A percentile compares a stretch with the other conserved stretches of the same genome.
Conservation (phyloP, 2,797 vertebrate species). For the Leuciscus waleckii region DNA sequence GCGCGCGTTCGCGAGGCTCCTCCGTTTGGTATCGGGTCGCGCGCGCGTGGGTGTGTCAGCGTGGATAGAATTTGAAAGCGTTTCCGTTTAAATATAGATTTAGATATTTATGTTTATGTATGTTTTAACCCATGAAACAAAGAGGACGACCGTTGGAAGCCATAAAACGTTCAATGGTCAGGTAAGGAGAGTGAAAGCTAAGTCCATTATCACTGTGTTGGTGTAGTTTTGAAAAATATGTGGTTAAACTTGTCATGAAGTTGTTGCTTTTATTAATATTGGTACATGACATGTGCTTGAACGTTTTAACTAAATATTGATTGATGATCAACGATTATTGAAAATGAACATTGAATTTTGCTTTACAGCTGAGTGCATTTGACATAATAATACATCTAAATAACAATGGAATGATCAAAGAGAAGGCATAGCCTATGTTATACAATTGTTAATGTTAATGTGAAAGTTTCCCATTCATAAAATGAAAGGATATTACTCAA, state of each 20-base stretch:
- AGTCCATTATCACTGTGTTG: background rate
- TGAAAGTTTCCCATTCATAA: background rate
- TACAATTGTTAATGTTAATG: background rate
- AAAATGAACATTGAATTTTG: background rate
- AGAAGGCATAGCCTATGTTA: background rate
- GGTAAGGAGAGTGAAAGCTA: slow-evolving; percentile 19
- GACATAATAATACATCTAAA: background rate
- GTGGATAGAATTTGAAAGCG: background rate
- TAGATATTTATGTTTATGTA: background rate
- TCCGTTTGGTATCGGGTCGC: background rate
- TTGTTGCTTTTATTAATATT: background rate
- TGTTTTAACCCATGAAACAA: background rate
- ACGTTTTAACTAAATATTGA: background rate
- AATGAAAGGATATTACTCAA: background rate
- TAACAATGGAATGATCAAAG: background rate
- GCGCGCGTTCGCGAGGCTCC: background rate
- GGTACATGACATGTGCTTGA: background rate
- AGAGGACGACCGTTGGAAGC: background rate
- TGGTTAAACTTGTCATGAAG: background rate
- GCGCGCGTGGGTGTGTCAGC: background rate
- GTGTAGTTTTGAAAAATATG: background rate
- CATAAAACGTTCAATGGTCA: background rate
- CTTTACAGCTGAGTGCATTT: background rate
- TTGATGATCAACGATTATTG: background rate
- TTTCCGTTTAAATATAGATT: background rate